Evolutionary conservation across 1,140 invertebrate genomes (phyloP).

Genomic region (Ganaspis sp.): DNA sequence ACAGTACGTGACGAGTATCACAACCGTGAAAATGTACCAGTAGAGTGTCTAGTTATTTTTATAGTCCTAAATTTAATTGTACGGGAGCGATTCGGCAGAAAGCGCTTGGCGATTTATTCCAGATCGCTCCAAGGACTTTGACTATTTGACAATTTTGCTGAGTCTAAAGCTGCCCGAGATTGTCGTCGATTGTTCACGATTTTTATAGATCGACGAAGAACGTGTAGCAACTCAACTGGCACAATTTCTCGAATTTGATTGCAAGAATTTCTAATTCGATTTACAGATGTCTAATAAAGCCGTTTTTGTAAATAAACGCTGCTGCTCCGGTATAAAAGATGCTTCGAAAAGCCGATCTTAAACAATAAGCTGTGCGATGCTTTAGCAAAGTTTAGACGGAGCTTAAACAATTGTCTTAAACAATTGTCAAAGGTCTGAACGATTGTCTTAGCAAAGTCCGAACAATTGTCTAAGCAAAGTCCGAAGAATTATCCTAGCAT

Average conservation of each 20-base stretch:
- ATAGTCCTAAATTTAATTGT: constrained; percentile 26
- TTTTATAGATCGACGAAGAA: no score
- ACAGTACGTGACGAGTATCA: constrained; percentile 22
- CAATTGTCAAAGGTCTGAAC: no score
- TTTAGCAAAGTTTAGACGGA: no score
- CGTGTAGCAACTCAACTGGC: background rate
- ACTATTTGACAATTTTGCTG: constrained; percentile 33
- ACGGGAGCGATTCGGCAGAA: constrained; percentile 45
- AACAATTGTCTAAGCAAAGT: no score
- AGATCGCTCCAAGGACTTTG: constrained; percentile 41
- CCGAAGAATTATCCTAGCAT: no score
- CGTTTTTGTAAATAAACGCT: background rate
- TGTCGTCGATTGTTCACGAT: background rate
- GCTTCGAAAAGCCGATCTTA: background rate
- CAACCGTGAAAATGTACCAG: background rate
- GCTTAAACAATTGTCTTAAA: no score
- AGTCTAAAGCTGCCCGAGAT: background rate
- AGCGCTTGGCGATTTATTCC: constrained; percentile 43
- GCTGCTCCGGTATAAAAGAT: background rate
- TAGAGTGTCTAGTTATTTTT: background rate
- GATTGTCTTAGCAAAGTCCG: no score
- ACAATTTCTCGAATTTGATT: background rate
- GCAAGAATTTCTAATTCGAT: background rate
- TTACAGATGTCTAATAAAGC: background rate
- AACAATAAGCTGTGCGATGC: no score